These are phyloP conservation scores for Callithrix jacchus DNA, from an alignment of 2,113 vertebrate genomes.

Conservation along the genomic window DNA sequence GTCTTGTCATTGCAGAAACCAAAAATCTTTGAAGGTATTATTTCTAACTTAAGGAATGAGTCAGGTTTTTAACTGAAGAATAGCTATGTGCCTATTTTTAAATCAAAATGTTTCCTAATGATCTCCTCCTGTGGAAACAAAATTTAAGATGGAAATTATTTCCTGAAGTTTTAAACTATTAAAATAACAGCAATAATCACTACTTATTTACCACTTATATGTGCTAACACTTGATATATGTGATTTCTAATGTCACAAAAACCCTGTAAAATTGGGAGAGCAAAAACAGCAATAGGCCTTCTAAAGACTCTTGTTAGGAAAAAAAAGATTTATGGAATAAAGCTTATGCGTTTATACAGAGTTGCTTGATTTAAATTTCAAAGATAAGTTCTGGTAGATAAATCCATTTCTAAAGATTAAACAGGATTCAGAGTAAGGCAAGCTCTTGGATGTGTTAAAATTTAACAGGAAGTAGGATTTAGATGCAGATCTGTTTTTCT, in stretches of 20 bases:
- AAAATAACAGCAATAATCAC: not conserved
- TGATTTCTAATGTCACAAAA: slow-evolving; percentile 9
- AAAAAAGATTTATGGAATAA: not conserved
- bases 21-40: not conserved
- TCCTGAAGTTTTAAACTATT: not conserved
- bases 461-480: slow-evolving; percentile 8
- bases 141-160: slow-evolving; percentile 10
- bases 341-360: not conserved
- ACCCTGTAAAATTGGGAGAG: not conserved
- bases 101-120: slow-evolving; percentile 14
- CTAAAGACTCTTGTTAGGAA: not conserved
- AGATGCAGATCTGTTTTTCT: slow-evolving; percentile 35
- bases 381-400: slow-evolving; percentile 9
- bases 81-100: slow-evolving; percentile 15
- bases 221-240: not conserved
- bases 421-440: slow-evolving; percentile 15
- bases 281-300: not conserved
- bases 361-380: slow-evolving; percentile 61
- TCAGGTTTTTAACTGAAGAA: slow-evolving; percentile 50
- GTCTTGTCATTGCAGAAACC: slow-evolving; percentile 6
- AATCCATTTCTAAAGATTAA: slow-evolving; percentile 59
- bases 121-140: not conserved
- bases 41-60: slow-evolving; percentile 25
- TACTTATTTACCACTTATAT: not conserved
- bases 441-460: slow-evolving; percentile 36